Evolutionary conservation across 1,140 invertebrate species (phyloP), one percentile per base, ranked within the genome.

Genomic region (Hydropsyche tenuis): DNA sequence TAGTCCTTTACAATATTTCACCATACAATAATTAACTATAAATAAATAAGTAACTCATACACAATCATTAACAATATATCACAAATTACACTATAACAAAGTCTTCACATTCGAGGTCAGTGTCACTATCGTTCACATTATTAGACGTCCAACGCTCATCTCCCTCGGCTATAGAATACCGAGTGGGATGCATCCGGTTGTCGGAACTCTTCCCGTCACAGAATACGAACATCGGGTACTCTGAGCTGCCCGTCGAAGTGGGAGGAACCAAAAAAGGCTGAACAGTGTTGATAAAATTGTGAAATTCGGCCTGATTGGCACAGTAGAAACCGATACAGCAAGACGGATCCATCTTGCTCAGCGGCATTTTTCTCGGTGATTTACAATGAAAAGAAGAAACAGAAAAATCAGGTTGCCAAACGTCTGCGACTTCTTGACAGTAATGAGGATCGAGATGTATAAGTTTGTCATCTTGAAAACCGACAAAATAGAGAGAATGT

Each of bases 381-480:
- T 90, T 86, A 81, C 94, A 96, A 81, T 96, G 95, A 85, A 94
- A 97, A 25, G 90, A 91, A 77, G 90, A 85, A 30, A 93, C 80
- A 0, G 91, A 86, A 80, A 93, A 93, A 79, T 90, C 88, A 68
- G 89, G 85, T 78, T 90, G 89, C 83, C 89, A 90, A 0, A 93
- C 91, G 83, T 96, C 92, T 9, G 96, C 92, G 79, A 91, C 90
- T 81, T 96, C 93, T 83, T 97, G 95, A 80, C 94, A 96, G 78
- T 95, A 94, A 83, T 97, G 95, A 11, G 96, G 96, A 85, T 97
- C 96, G 73, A 97, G 82, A 82, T 96, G 93, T 78, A 97, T 95
- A 53, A 97, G 82, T 82, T 94, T 94, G 79, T 96, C 93, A 82
- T 96, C 94, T 88, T 96, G 94, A 80, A 91, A 96, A 20, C 95